These are phyloP conservation scores for Chionomys nivalis DNA, from an alignment of 2,113 vertebrate species.

Conservation along the genomic window DNA sequence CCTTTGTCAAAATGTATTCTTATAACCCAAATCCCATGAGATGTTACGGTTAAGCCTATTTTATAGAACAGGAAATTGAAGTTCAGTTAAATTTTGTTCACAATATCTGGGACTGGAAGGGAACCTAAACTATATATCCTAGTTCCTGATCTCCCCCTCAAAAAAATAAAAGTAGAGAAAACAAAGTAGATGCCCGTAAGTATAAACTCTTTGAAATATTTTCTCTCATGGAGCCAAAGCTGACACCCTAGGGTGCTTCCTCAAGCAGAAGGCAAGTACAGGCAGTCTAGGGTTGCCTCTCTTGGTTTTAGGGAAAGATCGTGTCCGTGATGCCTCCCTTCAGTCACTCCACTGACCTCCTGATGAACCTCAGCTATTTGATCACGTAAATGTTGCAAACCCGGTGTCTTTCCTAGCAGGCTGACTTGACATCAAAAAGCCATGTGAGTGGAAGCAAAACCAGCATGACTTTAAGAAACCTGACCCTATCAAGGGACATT, in stretches of 20 bases:
- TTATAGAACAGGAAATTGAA: constrained; percentile 38
- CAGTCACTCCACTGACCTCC: not conserved
- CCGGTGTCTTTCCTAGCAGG: constrained; percentile 17
- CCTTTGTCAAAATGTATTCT: constrained; percentile 22
- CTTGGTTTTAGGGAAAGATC: constrained; percentile 32
- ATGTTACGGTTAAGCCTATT: constrained; percentile 2
- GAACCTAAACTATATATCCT: constrained; percentile 1
- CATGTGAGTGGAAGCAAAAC: not conserved
- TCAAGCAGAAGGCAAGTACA: not conserved
- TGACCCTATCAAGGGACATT: not conserved
- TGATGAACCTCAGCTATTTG: not conserved
- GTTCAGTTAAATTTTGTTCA: constrained; percentile 12
- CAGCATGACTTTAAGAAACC: constrained; percentile 10
- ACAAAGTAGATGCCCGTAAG: not conserved
- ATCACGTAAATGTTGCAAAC: not conserved
- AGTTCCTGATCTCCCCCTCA: not conserved
- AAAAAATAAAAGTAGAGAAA: constrained; percentile 46
- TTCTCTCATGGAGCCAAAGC: not conserved
- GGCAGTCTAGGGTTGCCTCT: not conserved
- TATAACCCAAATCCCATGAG: not conserved
- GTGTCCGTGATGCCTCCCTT: not conserved
- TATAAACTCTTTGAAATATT: constrained; percentile 38
- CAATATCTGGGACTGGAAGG: not conserved
- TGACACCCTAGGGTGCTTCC: not conserved
- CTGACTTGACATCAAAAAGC: constrained; percentile 5